Conservation (phyloP, 30 jellyfish, hydroid and myxozoan genomes). For the Turritopsis dohrnii region DNA sequence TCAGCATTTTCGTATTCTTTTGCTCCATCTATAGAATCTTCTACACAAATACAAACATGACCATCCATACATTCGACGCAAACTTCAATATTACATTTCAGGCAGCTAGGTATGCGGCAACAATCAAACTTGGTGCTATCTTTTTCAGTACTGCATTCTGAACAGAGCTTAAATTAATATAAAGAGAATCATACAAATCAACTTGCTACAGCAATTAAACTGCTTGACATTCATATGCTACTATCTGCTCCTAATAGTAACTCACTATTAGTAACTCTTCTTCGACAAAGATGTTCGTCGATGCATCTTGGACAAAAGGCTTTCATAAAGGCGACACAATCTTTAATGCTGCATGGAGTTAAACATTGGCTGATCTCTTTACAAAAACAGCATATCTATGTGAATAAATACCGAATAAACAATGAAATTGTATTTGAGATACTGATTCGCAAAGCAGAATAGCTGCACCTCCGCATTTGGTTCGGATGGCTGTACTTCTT, state of each 20-base stretch:
- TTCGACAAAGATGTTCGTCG: neutral
- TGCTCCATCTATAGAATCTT: neutral
- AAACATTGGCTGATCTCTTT: neutral
- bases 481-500: neutral
- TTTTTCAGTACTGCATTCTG: neutral
- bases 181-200: neutral
- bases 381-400: neutral
- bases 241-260: neutral
- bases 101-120: neutral
- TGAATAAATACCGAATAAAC: neutral
- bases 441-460: neutral
- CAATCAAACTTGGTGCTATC: neutral
- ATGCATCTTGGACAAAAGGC: neutral
- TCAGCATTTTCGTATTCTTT: neutral
- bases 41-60: neutral
- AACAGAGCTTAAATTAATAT: neutral
- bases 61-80: neutral
- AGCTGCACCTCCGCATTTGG: neutral
- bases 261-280: neutral
- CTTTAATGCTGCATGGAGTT: neutral
- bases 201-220: neutral
- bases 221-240: neutral
- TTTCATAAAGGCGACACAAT: neutral
- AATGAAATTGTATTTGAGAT: neutral
- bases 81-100: neutral